Evolutionary conservation across 1,140 invertebrate genomes (phyloP).

Genomic region (Calycopis cecrops): DNA sequence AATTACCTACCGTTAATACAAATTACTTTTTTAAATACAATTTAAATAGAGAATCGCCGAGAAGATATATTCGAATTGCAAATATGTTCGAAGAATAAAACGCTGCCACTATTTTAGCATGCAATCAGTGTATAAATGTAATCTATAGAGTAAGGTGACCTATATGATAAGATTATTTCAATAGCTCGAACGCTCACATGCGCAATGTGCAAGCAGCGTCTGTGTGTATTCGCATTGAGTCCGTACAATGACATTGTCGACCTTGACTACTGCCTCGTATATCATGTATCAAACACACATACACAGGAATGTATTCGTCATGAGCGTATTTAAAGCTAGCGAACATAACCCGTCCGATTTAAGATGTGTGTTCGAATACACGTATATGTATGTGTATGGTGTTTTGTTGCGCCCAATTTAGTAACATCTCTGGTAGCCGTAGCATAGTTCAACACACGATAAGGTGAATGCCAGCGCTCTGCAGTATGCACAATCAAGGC

Average conservation of each 20-base stretch:
- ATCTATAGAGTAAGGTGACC: constrained; percentile 72
- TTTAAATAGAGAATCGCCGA: too few relatives aligned
- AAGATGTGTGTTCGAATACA: constrained; percentile 24
- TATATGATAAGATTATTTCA: constrained; percentile 73
- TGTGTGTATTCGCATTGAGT: constrained; percentile 53
- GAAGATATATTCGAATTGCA: too few relatives aligned
- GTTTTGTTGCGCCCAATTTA: constrained; percentile 33
- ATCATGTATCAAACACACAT: constrained; percentile 48
- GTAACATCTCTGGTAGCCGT: constrained; percentile 45
- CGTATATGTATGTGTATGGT: neutral
- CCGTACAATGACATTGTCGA: constrained; percentile 72
- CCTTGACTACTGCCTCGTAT: constrained; percentile 71
- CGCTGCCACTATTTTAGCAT: constrained; percentile 17
- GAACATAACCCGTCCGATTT: constrained; percentile 44
- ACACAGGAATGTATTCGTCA: constrained; percentile 62
- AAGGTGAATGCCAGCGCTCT: constrained; percentile 57
- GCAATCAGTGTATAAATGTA: constrained; percentile 39
- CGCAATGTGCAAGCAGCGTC: constrained; percentile 33
- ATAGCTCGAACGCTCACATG: constrained; percentile 46
- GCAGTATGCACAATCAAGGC: constrained; percentile 56
- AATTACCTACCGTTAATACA: too few relatives aligned
- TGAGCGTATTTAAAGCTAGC: constrained; percentile 54
- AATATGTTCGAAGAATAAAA: constrained; percentile 1
- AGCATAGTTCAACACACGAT: constrained; percentile 71
- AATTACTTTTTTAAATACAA: too few relatives aligned